Evolutionary conservation across 2,113 vertebrate species (phyloP), one percentile per base, ranked within the genome.

Genomic region (Todiramphus saurophagus): DNA sequence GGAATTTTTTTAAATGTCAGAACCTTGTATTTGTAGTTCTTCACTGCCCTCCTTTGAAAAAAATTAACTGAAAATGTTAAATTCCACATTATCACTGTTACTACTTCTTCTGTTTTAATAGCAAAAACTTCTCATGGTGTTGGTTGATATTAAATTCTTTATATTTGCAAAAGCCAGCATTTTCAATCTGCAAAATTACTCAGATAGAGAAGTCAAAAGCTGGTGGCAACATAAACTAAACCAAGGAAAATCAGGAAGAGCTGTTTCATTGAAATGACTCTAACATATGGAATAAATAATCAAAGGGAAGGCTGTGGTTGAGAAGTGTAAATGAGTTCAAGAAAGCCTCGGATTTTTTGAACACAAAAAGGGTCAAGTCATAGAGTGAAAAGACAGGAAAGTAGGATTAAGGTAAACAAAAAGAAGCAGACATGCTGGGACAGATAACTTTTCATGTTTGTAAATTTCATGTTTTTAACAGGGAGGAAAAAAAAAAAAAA

Each of bases 391-490:
- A 94, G 60, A 48, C 67, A 91, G 75, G 73, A 64, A 92, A 85
- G 44, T 25, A 13, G 44, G 79, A 96, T 93, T 93, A 89, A 93
- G 72, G 87, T 88, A 83, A 94, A 95, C 39, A 2, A 59, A 94
- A 78, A 72, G 91, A 89, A 62, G 13, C 43, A 91, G 56, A 46
- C 44, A 16, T 86, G 11, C 69, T 87, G 79, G 6, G 55, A 55
- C 48, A 70, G 73, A 93, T 89, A 51, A 39, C 35, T 67, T 90
- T 74, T 81, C 78, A 51, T 94, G 72, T 96, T 96, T 96, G 93
- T 67, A 90, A 74, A 62, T 93, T 77, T 92, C 39, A 48, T 66
- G 50, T 95, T 96, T 94, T 93, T 27, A 74, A 37, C 44, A 90
- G 85, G 33, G 87, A 62, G 84, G 70, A 43, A 79, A 37, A 16